Base-by-base conservation (phyloP, 2,888 invertebrate species). In the Cordilura impudica region DNA sequence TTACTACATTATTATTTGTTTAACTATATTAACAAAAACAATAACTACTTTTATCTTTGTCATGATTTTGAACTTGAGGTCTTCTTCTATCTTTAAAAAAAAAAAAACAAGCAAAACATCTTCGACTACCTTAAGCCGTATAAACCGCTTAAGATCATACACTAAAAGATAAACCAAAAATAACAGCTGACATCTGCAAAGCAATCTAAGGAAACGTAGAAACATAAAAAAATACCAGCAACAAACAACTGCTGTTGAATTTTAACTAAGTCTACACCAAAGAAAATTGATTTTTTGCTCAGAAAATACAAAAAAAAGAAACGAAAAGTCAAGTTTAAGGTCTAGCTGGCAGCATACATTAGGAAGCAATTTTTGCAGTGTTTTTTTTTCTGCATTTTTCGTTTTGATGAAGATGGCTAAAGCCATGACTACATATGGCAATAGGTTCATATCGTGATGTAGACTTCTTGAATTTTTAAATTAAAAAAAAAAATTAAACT, bases 261-360 rank as follows among this genome's bases (percentile, higher is more conserved):
- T 80, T 71, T 69, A 71, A 75, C 71, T 54, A 71, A 72, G 72
- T 69, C 72, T 79, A 43, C 39, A 72, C 23, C 58, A 73, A 80
- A 76, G 63, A 80, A 76, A 69, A 76, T 80, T 76, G 63, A 80
- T 76, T 71, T 75, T 74, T 70, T 26, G 47, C 19, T 39, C 12
- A 49, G 23, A 29, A 60, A 47, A 67, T 70, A 65, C 5, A 61
- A 56, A 45, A 54, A 75, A 70, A 81, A 69, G 16, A 23, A 51
- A 4, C 51, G 31, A 83, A 85, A 87, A 87, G 86, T 87, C 87
- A 87, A 87, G 87, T 87, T 87, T 85, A 87, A 87, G 87, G 87
- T 87, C 87, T 85, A 86, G 84, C 87, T 85, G 86, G 84, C 60
- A 58, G 66, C 65, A 69, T 65, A 67, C 63, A 49, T 75, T 79